These are phyloP conservation scores for Charina bottae DNA, from an alignment of 2,113 vertebrate species.

Conservation along the genomic window DNA sequence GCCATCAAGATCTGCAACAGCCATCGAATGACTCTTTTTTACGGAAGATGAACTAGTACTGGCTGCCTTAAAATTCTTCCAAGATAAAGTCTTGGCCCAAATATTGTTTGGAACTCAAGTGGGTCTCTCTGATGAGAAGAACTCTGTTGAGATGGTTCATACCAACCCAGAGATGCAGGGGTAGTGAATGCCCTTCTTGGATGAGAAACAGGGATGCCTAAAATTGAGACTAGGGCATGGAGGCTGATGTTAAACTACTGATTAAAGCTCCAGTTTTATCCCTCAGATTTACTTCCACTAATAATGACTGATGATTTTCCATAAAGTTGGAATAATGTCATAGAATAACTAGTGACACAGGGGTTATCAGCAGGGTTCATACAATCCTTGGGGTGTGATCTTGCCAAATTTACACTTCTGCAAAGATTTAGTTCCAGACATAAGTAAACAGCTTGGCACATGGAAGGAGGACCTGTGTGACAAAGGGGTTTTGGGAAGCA, in stretches of 20 bases:
- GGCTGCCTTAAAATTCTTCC: neutral
- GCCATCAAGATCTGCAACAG: neutral
- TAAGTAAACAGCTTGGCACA: neutral
- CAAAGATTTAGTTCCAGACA: neutral
- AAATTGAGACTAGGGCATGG: neutral
- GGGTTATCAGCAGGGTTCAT: neutral
- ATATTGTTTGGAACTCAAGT: neutral
- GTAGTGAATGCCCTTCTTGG: neutral
- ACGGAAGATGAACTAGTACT: neutral
- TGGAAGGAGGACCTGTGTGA: neutral
- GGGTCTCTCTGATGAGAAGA: too few relatives aligned
- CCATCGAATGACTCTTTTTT: neutral
- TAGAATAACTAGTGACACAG: neutral
- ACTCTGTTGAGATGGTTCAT: neutral
- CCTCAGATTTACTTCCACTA: neutral
- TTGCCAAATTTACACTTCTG: neutral
- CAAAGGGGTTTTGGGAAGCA: neutral
- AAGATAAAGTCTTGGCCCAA: neutral
- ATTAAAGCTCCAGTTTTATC: neutral
- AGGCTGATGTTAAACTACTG: neutral
- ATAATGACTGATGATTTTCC: neutral
- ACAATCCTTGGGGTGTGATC: neutral
- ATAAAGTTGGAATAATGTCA: neutral
- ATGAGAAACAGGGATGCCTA: neutral
- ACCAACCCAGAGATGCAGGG: neutral